A percentile compares a stretch with the other conserved stretches of the same genome.
Evolutionary conservation across 2,113 vertebrate species (phyloP).

Genomic region (Tyrannus savana): DNA sequence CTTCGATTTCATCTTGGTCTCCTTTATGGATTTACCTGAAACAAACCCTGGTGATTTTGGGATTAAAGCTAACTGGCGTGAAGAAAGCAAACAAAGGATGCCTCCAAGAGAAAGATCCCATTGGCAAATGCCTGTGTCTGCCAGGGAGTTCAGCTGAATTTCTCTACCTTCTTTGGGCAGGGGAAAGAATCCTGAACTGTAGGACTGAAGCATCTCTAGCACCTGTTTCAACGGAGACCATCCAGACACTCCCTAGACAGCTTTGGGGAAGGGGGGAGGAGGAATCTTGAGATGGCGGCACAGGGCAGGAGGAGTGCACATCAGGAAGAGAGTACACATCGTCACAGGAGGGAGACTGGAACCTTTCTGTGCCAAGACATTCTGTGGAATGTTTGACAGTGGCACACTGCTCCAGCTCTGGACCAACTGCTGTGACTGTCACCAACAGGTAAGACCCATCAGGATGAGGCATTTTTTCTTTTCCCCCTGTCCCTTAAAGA

Average conservation of each 20-base stretch:
- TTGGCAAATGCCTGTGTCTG: not conserved
- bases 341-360: rapidly evolving
- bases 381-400: not conserved
- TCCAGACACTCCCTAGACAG: not conserved
- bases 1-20: slow-evolving; percentile 23
- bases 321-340: not conserved
- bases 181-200: not conserved
- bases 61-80: slow-evolving; percentile 31
- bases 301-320: not conserved
- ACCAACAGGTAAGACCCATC: rapidly evolving
- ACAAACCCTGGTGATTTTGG: not conserved
- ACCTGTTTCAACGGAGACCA: not conserved
- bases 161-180: not conserved
- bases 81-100: slow-evolving; percentile 29
- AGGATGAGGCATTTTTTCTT: not conserved
- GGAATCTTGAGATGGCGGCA: not conserved
- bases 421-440: not conserved
- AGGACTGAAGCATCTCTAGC: not conserved
- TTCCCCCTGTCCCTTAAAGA: not conserved
- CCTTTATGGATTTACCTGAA: slow-evolving; percentile 12
- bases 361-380: not conserved
- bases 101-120: not conserved
- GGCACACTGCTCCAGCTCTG: not conserved
- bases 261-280: not conserved
- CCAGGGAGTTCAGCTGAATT: not conserved